phyloP scores from a whole-genome alignment of 2,888 invertebrate species.

The Drosophila maculinotata region DNA sequence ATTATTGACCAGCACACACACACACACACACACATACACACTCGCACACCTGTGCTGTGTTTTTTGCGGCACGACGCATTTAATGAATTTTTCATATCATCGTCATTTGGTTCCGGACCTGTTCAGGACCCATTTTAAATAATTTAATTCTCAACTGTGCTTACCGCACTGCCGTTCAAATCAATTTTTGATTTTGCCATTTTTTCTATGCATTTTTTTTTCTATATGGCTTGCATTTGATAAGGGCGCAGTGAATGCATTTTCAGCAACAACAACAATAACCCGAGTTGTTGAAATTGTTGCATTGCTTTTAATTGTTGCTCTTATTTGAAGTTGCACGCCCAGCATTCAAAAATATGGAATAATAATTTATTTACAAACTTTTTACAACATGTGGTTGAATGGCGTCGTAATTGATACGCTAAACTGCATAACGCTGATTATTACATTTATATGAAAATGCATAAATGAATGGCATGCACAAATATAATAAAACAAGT shows the following conservation, averaged over 20 bases:
- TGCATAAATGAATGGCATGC: slow-evolving; percentile 54
- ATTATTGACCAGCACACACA: not conserved
- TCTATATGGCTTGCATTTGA: slow-evolving; percentile 28
- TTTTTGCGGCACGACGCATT: slow-evolving; percentile 67
- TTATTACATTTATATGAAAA: slow-evolving; percentile 70
- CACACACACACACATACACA: not conserved
- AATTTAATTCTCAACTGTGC: slow-evolving; percentile 69
- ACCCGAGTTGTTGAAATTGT: slow-evolving; percentile 24
- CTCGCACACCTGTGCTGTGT: slow-evolving; percentile 1
- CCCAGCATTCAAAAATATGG: slow-evolving; percentile 32
- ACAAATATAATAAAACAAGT: slow-evolving; percentile 10
- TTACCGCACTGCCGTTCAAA: slow-evolving; percentile 74
- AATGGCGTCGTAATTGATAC: slow-evolving; percentile 73
- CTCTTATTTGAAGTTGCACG: slow-evolving; percentile 7
- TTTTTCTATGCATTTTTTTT: slow-evolving; percentile 44
- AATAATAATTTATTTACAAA: slow-evolving; percentile 68
- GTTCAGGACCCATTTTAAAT: slow-evolving; percentile 55
- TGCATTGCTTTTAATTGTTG: slow-evolving; percentile 27
- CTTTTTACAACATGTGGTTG: slow-evolving; percentile 44
- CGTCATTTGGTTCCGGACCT: slow-evolving; percentile 36
- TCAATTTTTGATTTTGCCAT: slow-evolving; percentile 73
- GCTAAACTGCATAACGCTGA: slow-evolving; percentile 77
- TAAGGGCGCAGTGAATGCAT: slow-evolving; percentile 4
- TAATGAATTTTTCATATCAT: slow-evolving; percentile 74
- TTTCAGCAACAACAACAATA: slow-evolving; percentile 1